Conservation (phyloP, 2,797 vertebrate genomes). For the Poeciliopsis presidionis region DNA sequence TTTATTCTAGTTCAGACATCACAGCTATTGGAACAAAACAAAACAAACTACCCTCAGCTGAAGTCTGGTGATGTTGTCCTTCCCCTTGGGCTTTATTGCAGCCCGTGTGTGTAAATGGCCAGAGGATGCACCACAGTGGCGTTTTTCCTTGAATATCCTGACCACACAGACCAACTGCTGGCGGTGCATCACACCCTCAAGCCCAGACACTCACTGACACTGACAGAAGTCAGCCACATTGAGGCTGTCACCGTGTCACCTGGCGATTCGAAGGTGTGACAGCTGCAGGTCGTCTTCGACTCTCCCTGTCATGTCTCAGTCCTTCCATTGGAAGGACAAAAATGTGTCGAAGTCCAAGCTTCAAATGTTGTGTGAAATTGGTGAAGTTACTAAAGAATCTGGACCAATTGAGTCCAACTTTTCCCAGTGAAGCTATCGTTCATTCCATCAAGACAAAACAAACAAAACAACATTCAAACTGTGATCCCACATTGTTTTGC, state of each 20-base stretch:
- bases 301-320: background rate
- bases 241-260: background rate
- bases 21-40: too few species aligned
- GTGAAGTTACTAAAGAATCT: background rate
- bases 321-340: background rate
- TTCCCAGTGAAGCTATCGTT: background rate
- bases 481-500: background rate
- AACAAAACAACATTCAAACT: background rate
- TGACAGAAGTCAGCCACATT: background rate
- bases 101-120: background rate
- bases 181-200: background rate
- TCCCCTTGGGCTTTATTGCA: background rate
- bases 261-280: background rate
- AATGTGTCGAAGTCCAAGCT: background rate
- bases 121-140: background rate
- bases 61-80: background rate
- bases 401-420: background rate
- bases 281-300: background rate
- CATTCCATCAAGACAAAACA: background rate
- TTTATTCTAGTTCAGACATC: background rate
- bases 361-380: background rate
- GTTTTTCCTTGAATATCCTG: background rate
- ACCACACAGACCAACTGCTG: background rate
- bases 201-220: background rate
- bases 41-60: background rate